Base-by-base conservation (phyloP, 2,888 invertebrate genomes). In the Bedellia somnulentella region DNA sequence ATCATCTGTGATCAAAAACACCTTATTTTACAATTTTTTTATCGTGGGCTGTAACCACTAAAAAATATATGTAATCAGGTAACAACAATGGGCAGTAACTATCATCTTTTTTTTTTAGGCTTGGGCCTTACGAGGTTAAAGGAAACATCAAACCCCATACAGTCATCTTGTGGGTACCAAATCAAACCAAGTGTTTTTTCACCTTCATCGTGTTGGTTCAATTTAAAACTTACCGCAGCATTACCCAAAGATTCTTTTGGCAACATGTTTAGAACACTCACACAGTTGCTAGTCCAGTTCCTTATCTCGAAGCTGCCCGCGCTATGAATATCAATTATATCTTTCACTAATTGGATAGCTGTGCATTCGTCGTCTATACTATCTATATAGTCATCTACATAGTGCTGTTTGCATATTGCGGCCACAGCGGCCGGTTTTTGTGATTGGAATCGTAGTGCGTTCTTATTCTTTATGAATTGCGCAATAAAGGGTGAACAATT, bases 331-430 rank as follows among this genome's bases (percentile, higher is more conserved):
- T 18, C 22, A 10, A 27, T 23, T 2, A 40, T 34, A 3, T 41
- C 35, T 1, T 26, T 12, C 3, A 37, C 29, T 15, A 45, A 12
- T 3, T 22, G 10, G 2, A 10, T 24, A 0, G 49, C 46, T 30
- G 40, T 36, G 2, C 37, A 30, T 4, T 27, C 32, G 0, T 38
- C 33, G 3, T 41, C 38, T 2, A 40, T 37, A 21, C 46, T 44
- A 3, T 44, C 43, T 3, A 52, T 29, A 22, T 42, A 48, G n/a
- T 47, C 44, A 12, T 46, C 45, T 35, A 47, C 40, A 23, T 45
- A 45, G 31, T 43, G 44, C 5, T 43, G 40, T 16, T 40, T 35
- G 11, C 35, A 35, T 5, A 41, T 27, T 3, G 42, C 44, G 2
- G 38, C 29, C 12, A 39, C 37, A 11, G 43, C 42, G n/a, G 13